These are phyloP conservation scores for Lampris incognitus DNA, from an alignment of 2,113 vertebrate genomes.

Conservation along the genomic window DNA sequence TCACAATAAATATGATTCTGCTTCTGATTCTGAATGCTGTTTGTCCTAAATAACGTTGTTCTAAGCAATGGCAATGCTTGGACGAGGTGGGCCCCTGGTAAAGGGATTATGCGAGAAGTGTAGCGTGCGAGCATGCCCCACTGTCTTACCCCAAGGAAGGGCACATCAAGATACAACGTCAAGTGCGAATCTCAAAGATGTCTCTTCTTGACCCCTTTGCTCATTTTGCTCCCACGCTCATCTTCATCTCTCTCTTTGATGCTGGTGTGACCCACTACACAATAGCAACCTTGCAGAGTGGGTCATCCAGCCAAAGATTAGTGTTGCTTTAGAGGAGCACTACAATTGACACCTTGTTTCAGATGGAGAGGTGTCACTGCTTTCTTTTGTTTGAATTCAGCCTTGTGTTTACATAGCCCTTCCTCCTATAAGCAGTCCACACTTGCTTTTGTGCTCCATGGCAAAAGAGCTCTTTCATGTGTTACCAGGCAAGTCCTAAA, in stretches of 20 bases:
- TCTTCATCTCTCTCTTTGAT: constrained; percentile 17
- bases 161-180: background rate
- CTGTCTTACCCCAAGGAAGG: constrained; percentile 24
- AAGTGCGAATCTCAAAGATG: background rate
- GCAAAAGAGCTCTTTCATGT: constrained; percentile 3
- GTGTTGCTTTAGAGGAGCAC: constrained; percentile 29
- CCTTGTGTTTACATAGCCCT: constrained; percentile 41
- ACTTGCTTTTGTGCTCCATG: constrained; percentile 23
- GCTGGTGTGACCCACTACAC: background rate
- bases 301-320: constrained; percentile 42
- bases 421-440: background rate
- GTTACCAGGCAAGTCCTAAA: constrained; percentile 39
- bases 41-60: constrained; percentile 55
- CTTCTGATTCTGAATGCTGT: background rate
- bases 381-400: background rate
- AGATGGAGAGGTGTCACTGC: background rate
- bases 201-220: background rate
- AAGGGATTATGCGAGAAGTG: constrained; percentile 40
- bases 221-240: background rate
- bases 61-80: constrained; percentile 19
- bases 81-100: constrained; percentile 6
- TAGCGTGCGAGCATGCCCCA: constrained; percentile 16
- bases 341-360: constrained; percentile 26
- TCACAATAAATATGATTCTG: too few species aligned
- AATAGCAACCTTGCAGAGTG: constrained; percentile 29